phyloP scores from a whole-genome alignment of 2,113 vertebrate genomes.

The Cyrtonyx montezumae region DNA sequence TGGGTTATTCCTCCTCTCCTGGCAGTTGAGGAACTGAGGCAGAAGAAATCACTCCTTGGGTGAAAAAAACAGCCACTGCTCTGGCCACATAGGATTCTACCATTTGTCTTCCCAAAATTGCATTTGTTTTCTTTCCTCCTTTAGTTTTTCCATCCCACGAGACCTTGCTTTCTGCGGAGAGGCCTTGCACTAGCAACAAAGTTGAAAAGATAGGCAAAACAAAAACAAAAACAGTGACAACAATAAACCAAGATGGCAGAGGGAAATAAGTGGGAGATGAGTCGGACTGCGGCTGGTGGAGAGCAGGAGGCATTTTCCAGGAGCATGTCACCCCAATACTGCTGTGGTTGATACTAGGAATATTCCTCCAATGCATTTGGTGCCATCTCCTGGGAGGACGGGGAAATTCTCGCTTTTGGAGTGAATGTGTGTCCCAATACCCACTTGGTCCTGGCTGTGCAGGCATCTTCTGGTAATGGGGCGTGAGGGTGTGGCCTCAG shows the following conservation, averaged over 20 bases:
- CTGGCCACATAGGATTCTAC: neutral
- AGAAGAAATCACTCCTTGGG: too few species aligned
- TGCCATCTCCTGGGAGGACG: slow-evolving; percentile 51
- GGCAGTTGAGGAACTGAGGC: neutral
- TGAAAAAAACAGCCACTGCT: neutral
- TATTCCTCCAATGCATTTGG: neutral
- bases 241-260: neutral
- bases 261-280: neutral
- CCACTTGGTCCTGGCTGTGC: neutral
- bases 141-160: neutral
- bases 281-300: neutral
- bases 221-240: too few species aligned
- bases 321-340: accelerated
- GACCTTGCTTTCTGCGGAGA: too few species aligned
- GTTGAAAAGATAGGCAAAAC: too few species aligned
- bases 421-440: accelerated
- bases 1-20: neutral
- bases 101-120: neutral
- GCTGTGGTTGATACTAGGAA: neutral
- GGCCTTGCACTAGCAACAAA: neutral
- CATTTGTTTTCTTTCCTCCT: neutral
- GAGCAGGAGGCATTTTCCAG: neutral
- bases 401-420: neutral
- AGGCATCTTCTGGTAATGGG: neutral
- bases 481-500: neutral